Evolutionary conservation across 1,140 invertebrate species (phyloP), one percentile per base, ranked within the genome.

Genomic region (Lasaia peninsularis): DNA sequence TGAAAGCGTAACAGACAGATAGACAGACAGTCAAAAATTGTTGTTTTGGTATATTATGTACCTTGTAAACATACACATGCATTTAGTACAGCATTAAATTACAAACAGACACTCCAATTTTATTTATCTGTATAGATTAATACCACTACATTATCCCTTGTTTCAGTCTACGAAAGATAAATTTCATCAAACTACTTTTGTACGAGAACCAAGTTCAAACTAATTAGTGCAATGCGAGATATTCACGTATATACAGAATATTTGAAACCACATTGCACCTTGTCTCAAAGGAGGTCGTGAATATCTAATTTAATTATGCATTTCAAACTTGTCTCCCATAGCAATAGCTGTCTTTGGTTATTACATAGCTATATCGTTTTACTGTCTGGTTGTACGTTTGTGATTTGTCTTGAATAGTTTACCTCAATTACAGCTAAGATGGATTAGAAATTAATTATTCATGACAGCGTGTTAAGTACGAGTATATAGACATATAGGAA

Each of bases 301-400:
- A 52, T 57, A 58, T 52, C 56, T 63, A 56, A 56, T 59, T 63
- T 60, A 64, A 64, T 64, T 60, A 57, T 57, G 56, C 56, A 64
- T 62, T 54, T 60, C 58, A 67, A 64, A 66, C 14, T 63, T 65
- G 52, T 59, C 52, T 58, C 37, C n/a, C 10, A 31, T 55, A 10
- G 12, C 11, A 35, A 37, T 55, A 37, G 34, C 52, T 55, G 52
- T 55, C 52, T 55, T 21, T 54, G 10, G 52, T 44, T 37, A 44
- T 55, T 52, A 52, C 24, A 9, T 52, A 20, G n/a, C 34, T 55
- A 20, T 55, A 40, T 44, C 44, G 52, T 55, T 52, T 49, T 21
- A 49, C 6, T 52, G 37, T 52, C 28, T 52, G 34, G 52, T 28
- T 44, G 37, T 18, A 44, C 7, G 37, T 18, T 44, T 44, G 18